Conservation (phyloP, 2,888 invertebrate species). For the Scaptomyza cyrtandrae region DNA sequence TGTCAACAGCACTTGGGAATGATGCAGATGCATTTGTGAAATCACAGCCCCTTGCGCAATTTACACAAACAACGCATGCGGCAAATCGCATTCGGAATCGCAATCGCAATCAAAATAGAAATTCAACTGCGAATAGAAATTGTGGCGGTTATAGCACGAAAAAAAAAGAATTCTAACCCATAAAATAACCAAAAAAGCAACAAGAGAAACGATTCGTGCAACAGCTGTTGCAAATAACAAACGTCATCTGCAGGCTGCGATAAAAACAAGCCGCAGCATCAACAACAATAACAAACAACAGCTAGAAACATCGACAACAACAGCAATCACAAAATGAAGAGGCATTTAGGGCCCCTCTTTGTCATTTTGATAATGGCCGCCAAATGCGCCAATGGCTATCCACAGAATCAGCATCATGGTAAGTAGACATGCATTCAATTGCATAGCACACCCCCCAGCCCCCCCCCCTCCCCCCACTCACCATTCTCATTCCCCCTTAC, state of each 20-base stretch:
- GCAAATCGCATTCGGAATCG: conserved; percentile 50
- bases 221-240: conserved; percentile 62
- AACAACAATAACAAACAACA: conserved; percentile 14
- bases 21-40: conserved; percentile 67
- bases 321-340: conserved; percentile 68
- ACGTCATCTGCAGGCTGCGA: conserved; percentile 48
- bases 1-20: conserved; percentile 71
- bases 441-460: background rate
- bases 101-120: conserved; percentile 50
- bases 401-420: conserved; percentile 83
- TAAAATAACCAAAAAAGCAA: conserved; percentile 58
- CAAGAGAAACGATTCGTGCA: conserved; percentile 18
- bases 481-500: background rate
- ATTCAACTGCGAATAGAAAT: conserved; percentile 70
- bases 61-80: conserved; percentile 64
- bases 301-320: conserved; percentile 10
- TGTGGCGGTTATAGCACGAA: conserved; percentile 56
- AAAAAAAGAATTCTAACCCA: conserved; percentile 30
- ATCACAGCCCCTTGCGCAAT: conserved; percentile 70
- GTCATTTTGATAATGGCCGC: conserved; percentile 79
- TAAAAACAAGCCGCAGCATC: conserved; percentile 44
- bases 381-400: conserved; percentile 76
- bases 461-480: background rate
- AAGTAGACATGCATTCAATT: conserved; percentile 55
- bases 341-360: conserved; percentile 70